Evolutionary conservation across 2,888 invertebrate species (phyloP).

Genomic region (Electrophaes corylata): DNA sequence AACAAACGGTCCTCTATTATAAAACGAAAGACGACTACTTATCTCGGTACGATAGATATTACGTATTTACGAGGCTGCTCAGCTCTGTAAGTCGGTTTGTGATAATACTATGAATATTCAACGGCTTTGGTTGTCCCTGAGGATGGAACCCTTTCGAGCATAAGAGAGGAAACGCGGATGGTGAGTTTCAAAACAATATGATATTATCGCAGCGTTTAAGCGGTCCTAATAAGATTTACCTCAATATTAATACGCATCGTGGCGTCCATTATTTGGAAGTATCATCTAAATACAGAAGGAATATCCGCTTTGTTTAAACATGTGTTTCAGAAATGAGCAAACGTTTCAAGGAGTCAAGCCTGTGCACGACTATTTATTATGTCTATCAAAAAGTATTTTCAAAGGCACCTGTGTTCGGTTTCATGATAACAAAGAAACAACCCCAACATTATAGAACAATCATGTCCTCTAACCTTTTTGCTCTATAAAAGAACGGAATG

Average conservation of each 20-base stretch:
- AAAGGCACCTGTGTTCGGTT: slow-evolving; percentile 49
- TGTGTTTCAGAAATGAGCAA: slow-evolving; percentile 52
- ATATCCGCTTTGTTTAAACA: slow-evolving; percentile 60
- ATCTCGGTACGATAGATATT: slow-evolving; percentile 63
- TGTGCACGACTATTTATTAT: slow-evolving; percentile 52
- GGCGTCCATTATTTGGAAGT: slow-evolving; percentile 78
- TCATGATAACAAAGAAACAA: slow-evolving; percentile 67
- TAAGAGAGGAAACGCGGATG: slow-evolving; percentile 79
- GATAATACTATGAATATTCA: slow-evolving; percentile 82
- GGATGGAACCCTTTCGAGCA: slow-evolving; percentile 80
- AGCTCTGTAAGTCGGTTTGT: slow-evolving; percentile 75
- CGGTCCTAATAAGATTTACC: slow-evolving; percentile 83
- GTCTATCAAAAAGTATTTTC: slow-evolving; percentile 33
- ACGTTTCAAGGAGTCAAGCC: slow-evolving; percentile 46
- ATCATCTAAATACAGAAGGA: slow-evolving; percentile 72
- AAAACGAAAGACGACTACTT: slow-evolving; percentile 55
- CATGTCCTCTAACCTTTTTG: slow-evolving; percentile 78
- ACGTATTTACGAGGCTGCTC: slow-evolving; percentile 70
- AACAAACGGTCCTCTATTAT: slow-evolving; percentile 45
- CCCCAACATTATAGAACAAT: slow-evolving; percentile 76
- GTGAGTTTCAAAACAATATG: slow-evolving; percentile 81
- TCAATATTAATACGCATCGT: slow-evolving; percentile 82
- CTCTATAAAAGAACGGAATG: slow-evolving; percentile 76
- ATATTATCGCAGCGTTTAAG: slow-evolving; percentile 82
- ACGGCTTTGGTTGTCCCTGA: slow-evolving; percentile 68